Evolutionary conservation across 2,888 invertebrate species (phyloP), one percentile per base, ranked within the genome.

Genomic region (Lacanobia oleracea): DNA sequence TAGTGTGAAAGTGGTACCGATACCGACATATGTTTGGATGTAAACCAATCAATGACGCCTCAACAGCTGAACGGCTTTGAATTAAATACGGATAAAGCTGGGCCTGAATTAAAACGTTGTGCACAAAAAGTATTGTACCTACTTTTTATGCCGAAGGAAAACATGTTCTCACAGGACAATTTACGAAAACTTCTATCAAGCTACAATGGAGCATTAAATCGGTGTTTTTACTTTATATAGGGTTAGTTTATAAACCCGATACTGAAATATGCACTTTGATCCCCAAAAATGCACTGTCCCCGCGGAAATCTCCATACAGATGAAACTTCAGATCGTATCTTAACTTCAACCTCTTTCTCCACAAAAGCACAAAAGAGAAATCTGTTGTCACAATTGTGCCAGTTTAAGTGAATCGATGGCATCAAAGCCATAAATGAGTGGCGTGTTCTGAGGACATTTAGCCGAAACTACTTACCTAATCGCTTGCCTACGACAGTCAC

Each of bases 401-500:
- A 18, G 64, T 63, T 71, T 72, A 65, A 67, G 65, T 65, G 65
- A 75, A 75, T 71, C 68, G 72, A 83, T 75, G 67, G 61, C 62
- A 75, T 75, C 67, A 64, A 75, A 72, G 63, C 68, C 67, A 80
- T 68, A 82, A 79, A 82, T 77, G 48, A 72, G 56, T 82, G 77
- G 89, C 90, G 89, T 91, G 91, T 74, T 85, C 51, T 75, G 69
- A 79, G 68, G 72, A 83, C 79, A 86, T 91, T 89, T 87, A 71
- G 83, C 70, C 81, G 67, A 83, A 85, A 86, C 83, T 77, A 75
- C 82, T 80, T 69, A 77, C 85, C 83, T 88, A 87, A 88, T 88
- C 82, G 84, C 71, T 86, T 82, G 77, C 84, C 87, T 88, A 86
- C 88, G 85, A 87, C 85, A 82, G 76, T 86, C 85, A 84, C 82